Conservation (phyloP, 1,140 invertebrate species). For the Coenobita brevimanus region DNA sequence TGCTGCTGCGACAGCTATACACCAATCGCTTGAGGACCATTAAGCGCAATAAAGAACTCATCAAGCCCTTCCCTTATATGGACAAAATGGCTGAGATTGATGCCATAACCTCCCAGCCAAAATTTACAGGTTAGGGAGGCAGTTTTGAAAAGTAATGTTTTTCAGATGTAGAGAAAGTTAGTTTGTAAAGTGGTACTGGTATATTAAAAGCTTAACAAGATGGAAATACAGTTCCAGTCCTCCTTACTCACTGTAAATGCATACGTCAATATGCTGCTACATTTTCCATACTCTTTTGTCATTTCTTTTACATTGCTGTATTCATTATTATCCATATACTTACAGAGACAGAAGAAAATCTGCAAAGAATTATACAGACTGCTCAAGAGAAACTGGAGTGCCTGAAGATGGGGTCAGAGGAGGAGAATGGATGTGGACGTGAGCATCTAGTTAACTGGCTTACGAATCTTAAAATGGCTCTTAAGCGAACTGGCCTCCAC, state of each 20-base stretch:
- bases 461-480: constrained; percentile 10
- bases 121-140: constrained; percentile 45
- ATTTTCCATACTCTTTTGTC: too few relatives aligned
- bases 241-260: too few relatives aligned
- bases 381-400: neutral
- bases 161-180: too few relatives aligned
- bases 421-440: neutral
- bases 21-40: constrained; percentile 35
- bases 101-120: constrained; percentile 31
- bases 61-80: constrained; percentile 53
- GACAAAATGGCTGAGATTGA: constrained; percentile 55
- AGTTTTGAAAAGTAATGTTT: too few relatives aligned
- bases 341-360: constrained; percentile 20
- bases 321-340: too few relatives aligned
- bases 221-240: too few relatives aligned
- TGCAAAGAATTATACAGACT: neutral
- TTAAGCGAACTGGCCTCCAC: neutral
- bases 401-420: neutral
- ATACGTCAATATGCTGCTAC: too few relatives aligned
- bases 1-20: constrained; percentile 36
- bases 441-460: constrained; percentile 16
- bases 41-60: constrained; percentile 41
- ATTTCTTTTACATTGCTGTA: too few relatives aligned
- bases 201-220: too few relatives aligned
- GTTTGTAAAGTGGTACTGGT: too few relatives aligned